Conservation (phyloP, 2,113 vertebrate species). For the Entomyzon cyanotis region DNA sequence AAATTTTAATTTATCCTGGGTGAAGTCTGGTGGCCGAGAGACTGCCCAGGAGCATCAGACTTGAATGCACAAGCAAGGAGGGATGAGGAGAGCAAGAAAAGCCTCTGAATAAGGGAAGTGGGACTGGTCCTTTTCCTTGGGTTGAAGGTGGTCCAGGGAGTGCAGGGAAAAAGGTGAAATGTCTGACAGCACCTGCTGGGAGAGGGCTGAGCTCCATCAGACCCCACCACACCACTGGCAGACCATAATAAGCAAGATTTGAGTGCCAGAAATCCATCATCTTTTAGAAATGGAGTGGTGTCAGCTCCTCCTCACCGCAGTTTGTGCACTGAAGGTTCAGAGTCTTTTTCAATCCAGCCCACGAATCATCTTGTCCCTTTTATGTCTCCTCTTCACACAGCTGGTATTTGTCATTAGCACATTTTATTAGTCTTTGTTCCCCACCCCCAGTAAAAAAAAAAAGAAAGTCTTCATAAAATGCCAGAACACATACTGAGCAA, state of each 20-base stretch:
- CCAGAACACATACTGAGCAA: constrained; percentile 32
- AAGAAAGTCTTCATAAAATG: constrained; percentile 10
- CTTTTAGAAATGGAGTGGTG: neutral
- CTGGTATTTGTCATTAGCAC: constrained; percentile 43
- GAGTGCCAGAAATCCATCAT: neutral
- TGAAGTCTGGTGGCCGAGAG: neutral
- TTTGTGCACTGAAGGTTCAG: neutral
- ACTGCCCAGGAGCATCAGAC: neutral
- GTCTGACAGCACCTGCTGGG: neutral
- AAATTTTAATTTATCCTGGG: neutral
- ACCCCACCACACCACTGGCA: neutral
- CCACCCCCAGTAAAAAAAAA: neutral
- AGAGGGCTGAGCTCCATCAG: neutral
- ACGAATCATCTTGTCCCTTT: neutral
- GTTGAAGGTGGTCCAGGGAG: neutral
- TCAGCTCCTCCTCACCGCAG: neutral
- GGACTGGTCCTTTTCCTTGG: neutral
- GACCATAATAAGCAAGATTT: neutral
- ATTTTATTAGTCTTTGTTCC: constrained; percentile 17
- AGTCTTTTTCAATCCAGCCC: neutral
- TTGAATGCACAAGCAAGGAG: neutral
- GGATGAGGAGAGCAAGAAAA: neutral
- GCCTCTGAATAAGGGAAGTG: neutral
- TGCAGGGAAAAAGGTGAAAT: neutral
- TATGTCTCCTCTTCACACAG: neutral